Percentiles rank a stretch among this genome's conserved stretches.
phyloP scores from a whole-genome alignment of 2,888 invertebrate species.

The Temnothorax ravouxi region DNA sequence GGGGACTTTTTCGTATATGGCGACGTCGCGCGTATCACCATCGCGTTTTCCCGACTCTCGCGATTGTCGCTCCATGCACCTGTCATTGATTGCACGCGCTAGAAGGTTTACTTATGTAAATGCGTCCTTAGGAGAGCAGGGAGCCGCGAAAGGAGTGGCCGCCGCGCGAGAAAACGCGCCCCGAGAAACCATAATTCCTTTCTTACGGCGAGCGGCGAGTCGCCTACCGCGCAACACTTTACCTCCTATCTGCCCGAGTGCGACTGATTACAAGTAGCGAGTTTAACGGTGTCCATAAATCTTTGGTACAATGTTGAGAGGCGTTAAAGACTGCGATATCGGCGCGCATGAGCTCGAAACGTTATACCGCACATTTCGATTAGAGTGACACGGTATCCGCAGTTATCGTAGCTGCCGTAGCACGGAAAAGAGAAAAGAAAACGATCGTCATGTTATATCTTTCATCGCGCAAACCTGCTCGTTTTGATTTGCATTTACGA shows the following conservation, averaged over 20 bases:
- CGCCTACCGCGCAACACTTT: constrained; percentile 56
- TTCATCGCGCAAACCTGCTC: constrained; percentile 25
- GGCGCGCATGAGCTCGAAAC: constrained; percentile 36
- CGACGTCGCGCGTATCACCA: constrained; percentile 1
- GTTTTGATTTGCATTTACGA: constrained; percentile 37
- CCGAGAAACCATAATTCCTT: constrained; percentile 63
- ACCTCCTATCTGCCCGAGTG: constrained; percentile 67
- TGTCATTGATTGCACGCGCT: constrained; percentile 64
- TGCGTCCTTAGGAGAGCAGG: constrained; percentile 55
- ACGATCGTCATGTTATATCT: constrained; percentile 21
- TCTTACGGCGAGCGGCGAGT: constrained; percentile 63
- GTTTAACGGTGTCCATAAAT: constrained; percentile 75
- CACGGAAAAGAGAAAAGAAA: background rate
- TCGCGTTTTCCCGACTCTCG: constrained; percentile 33
- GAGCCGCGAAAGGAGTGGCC: constrained; percentile 58
- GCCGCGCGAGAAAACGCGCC: constrained; percentile 59
- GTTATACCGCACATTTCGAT: constrained; percentile 39
- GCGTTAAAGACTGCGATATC: constrained; percentile 71
- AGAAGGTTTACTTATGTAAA: constrained; percentile 76
- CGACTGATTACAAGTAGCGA: constrained; percentile 79
- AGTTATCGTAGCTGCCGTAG: background rate
- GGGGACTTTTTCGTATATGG: constrained; percentile 24
- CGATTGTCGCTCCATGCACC: constrained; percentile 65
- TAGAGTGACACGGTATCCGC: background rate
- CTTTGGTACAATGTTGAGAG: constrained; percentile 70